Conservation (phyloP, 2,888 invertebrate genomes). For the Hypomecis punctinalis region DNA sequence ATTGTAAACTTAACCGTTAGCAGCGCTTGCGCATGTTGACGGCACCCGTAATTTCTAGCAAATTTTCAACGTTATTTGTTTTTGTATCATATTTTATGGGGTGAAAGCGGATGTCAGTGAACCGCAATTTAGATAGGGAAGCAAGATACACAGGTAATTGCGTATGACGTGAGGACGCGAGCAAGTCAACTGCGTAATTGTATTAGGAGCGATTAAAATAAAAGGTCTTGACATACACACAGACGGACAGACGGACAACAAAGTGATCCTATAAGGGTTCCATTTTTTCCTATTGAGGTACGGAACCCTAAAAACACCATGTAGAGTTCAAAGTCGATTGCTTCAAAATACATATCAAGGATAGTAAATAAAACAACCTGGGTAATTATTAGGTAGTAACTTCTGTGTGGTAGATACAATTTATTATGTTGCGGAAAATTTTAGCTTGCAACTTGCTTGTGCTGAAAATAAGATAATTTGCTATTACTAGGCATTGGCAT, state of each 20-base stretch:
- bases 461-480: neutral
- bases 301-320: constrained; percentile 12
- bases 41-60: constrained; percentile 21
- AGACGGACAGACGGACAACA: too few species aligned
- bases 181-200: constrained; percentile 31
- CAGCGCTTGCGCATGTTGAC: constrained; percentile 10
- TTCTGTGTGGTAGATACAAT: neutral
- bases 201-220: constrained; percentile 20
- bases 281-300: too few species aligned
- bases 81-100: constrained; percentile 52
- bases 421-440: too few species aligned
- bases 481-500: neutral
- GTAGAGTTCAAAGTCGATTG: neutral
- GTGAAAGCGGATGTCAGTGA: constrained; percentile 75
- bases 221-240: too few species aligned
- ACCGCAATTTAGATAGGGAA: constrained; percentile 79
- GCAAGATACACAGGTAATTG: constrained; percentile 74
- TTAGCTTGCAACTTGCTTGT: too few species aligned
- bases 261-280: too few species aligned
- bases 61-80: constrained; percentile 44
- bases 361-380: constrained; percentile 6
- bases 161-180: constrained; percentile 54
- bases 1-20: neutral
- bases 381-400: constrained; percentile 15
- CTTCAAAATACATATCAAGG: neutral